phyloP scores from a whole-genome alignment of 2,113 vertebrate genomes.

The Petrocephalus zakoni region DNA sequence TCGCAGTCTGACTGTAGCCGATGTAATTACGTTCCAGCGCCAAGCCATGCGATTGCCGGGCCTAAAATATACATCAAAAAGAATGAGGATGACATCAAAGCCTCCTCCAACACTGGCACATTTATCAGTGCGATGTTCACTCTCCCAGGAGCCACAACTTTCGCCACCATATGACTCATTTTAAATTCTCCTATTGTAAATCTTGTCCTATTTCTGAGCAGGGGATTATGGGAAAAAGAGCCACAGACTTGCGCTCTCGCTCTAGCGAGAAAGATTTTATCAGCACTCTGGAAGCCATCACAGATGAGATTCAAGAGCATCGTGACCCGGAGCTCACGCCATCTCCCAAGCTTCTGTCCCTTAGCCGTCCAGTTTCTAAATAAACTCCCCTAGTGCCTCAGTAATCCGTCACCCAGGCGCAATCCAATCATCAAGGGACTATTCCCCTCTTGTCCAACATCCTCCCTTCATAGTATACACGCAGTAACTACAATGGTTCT shows the following conservation, averaged over 20 bases:
- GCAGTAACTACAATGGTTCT: background rate
- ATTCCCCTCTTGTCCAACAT: background rate
- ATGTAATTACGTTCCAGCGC: background rate
- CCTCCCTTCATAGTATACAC: background rate
- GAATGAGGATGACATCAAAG: background rate
- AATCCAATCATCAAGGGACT: background rate
- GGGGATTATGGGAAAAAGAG: slow-evolving; percentile 1
- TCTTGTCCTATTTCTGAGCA: background rate
- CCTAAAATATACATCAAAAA: background rate
- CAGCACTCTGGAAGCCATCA: background rate
- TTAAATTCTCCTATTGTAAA: background rate
- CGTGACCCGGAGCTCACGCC: background rate
- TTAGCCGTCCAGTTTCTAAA: background rate
- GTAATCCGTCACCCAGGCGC: background rate
- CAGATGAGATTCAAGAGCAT: background rate
- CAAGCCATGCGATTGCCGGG: background rate
- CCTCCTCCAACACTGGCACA: background rate
- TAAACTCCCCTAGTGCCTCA: background rate
- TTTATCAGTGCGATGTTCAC: background rate
- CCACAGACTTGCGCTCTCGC: background rate
- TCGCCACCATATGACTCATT: background rate
- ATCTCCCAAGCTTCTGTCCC: background rate
- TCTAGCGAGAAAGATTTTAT: background rate
- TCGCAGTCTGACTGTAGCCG: background rate
- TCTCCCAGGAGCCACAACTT: background rate